Percentiles rank a stretch among this genome's conserved stretches.
Conservation (phyloP, 2,888 invertebrate species). For the Eurytoma adleriae region DNA sequence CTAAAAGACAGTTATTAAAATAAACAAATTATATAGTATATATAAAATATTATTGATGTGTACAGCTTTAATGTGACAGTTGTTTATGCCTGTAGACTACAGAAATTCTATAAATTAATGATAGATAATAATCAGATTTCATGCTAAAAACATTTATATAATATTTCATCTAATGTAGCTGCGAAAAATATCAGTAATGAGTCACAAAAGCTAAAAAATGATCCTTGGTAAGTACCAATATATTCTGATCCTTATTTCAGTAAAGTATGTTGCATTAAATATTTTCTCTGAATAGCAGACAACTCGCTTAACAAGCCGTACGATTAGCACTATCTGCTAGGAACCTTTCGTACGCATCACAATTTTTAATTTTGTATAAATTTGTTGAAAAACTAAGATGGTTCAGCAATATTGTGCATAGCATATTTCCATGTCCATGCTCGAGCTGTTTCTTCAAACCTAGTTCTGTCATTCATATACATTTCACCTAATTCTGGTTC, state of each 20-base stretch:
- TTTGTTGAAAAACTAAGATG: constrained; percentile 50
- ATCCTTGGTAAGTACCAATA: constrained; percentile 38
- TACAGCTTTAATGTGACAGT: constrained; percentile 37
- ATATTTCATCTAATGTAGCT: constrained; percentile 37
- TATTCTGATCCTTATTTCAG: constrained; percentile 35
- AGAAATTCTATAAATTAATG: constrained; percentile 21
- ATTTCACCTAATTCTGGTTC: constrained; percentile 89
- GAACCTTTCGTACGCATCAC: constrained; percentile 57
- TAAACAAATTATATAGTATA: constrained; percentile 28
- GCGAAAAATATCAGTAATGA: constrained; percentile 41
- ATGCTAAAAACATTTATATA: constrained; percentile 39
- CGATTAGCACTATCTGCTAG: constrained; percentile 54
- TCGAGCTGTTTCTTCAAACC: constrained; percentile 89
- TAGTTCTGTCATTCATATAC: constrained; percentile 84
- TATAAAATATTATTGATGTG: constrained; percentile 44
- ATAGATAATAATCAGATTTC: constrained; percentile 26
- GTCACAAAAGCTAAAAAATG: constrained; percentile 41
- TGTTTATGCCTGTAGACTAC: constrained; percentile 40
- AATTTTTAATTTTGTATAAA: constrained; percentile 48
- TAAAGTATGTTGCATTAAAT: constrained; percentile 49
- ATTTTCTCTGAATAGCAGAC: constrained; percentile 49
- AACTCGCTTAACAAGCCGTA: constrained; percentile 55
- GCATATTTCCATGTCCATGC: constrained; percentile 95
- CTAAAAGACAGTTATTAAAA: constrained; percentile 42
- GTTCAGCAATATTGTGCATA: constrained; percentile 76